phyloP scores from a whole-genome alignment of 1,140 invertebrate genomes.

The Cataglyphis hispanica region DNA sequence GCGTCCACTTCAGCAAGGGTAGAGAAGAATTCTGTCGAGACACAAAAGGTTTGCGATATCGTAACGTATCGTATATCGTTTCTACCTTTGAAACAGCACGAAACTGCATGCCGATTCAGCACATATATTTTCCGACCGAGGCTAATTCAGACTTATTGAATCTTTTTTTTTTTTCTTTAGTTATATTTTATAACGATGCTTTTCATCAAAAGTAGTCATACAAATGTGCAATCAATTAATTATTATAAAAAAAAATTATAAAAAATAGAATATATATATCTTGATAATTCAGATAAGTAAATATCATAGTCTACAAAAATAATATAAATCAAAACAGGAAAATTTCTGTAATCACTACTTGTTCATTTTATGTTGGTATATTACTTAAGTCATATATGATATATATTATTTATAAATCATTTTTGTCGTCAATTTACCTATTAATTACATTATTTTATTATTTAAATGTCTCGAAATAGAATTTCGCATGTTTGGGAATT shows the following conservation, averaged over 20 bases:
- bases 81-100: conserved; percentile 4
- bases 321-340: background rate
- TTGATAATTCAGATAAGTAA: background rate
- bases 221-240: background rate
- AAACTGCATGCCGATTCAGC: conserved; percentile 19
- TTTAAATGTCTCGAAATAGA: background rate
- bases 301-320: background rate
- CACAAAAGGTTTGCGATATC: conserved; percentile 39
- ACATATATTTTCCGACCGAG: background rate
- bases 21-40: background rate
- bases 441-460: background rate
- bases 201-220: background rate
- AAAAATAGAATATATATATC: background rate
- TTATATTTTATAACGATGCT: background rate
- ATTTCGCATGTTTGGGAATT: background rate
- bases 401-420: background rate
- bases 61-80: background rate
- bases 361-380: background rate
- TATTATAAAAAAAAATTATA: background rate
- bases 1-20: background rate
- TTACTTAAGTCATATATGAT: background rate
- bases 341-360: background rate
- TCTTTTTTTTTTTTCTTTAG: conserved; percentile 1
- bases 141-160: background rate
- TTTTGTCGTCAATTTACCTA: background rate